Percentiles rank a stretch among this genome's conserved stretches.
Conservation (phyloP, 1,140 invertebrate species). For the Sesamia nonagrioides region DNA sequence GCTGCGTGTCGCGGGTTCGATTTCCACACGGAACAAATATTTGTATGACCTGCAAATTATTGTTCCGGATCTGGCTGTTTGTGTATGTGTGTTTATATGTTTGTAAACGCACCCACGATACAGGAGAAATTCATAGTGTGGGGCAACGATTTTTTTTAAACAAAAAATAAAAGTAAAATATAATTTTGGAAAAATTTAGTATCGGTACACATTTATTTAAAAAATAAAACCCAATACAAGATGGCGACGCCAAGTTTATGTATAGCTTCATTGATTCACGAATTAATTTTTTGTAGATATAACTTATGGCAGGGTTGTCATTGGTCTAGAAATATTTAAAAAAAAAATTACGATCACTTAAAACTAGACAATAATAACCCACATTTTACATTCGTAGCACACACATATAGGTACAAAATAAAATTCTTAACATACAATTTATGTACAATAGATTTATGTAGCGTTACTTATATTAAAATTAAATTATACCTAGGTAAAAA, state of each 20-base stretch:
- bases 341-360: constrained; percentile 44
- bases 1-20: too few species aligned
- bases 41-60: too few species aligned
- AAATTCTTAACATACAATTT: constrained; percentile 71
- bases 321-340: constrained; percentile 35
- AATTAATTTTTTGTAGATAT: constrained; percentile 55
- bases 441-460: constrained; percentile 70
- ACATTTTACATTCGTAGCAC: constrained; percentile 83
- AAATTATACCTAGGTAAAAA: constrained; percentile 45
- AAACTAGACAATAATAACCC: constrained; percentile 65
- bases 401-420: constrained; percentile 86
- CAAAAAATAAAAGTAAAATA: too few species aligned
- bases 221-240: background rate
- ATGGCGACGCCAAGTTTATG: constrained; percentile 10
- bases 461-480: constrained; percentile 46
- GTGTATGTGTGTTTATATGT: too few species aligned
- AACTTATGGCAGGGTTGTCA: constrained; percentile 49
- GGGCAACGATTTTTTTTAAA: too few species aligned
- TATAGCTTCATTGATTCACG: constrained; percentile 40
- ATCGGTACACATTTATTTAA: too few species aligned
- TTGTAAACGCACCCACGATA: too few species aligned
- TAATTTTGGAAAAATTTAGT: too few species aligned
- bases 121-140: too few species aligned
- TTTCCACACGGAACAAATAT: too few species aligned
- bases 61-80: too few species aligned